These are phyloP conservation scores for Xyrauchen texanus DNA, from an alignment of 2,113 vertebrate species.

Conservation along the genomic window DNA sequence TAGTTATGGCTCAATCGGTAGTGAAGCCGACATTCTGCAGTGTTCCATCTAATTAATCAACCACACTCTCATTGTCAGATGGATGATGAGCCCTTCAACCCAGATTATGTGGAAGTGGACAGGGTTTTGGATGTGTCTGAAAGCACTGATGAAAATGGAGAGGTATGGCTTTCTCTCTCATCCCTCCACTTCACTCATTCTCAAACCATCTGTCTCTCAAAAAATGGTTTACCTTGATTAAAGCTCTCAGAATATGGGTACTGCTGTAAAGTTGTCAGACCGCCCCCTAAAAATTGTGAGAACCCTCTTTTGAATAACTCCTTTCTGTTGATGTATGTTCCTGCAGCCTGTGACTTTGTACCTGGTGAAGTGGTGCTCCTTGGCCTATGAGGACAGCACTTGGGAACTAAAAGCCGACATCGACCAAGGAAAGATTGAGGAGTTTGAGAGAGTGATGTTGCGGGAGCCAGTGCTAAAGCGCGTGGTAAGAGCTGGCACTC, in stretches of 20 bases:
- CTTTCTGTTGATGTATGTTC: conserved; percentile 41
- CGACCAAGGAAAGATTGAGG: conserved; percentile 93
- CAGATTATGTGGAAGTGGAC: conserved; percentile 98
- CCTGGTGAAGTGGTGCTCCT: conserved; percentile 98
- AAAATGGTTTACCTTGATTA: conserved; percentile 16
- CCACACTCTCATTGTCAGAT: conserved; percentile 74
- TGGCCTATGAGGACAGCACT: conserved; percentile 97
- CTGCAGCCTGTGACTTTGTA: conserved; percentile 88
- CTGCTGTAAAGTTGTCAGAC: conserved; percentile 18
- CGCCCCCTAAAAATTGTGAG: conserved; percentile 8
- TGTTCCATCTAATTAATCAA: conserved; percentile 18
- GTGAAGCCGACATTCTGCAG: not conserved
- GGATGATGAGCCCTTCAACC: conserved; percentile 99
- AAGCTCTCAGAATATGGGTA: conserved; percentile 9
- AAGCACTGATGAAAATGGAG: conserved; percentile 95
- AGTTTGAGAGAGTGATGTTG: conserved; percentile 89
- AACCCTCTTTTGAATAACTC: conserved; percentile 22
- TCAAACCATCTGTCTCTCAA: not conserved
- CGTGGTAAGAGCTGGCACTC: conserved; percentile 81
- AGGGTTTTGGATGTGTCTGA: conserved; percentile 91
- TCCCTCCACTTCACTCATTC: not conserved
- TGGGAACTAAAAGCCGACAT: conserved; percentile 97
- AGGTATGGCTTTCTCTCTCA: conserved; percentile 74
- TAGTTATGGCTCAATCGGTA: not conserved
- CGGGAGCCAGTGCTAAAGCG: conserved; percentile 87